phyloP scores from a whole-genome alignment of 2,113 vertebrate species.

The Oryctolagus cuniculus region DNA sequence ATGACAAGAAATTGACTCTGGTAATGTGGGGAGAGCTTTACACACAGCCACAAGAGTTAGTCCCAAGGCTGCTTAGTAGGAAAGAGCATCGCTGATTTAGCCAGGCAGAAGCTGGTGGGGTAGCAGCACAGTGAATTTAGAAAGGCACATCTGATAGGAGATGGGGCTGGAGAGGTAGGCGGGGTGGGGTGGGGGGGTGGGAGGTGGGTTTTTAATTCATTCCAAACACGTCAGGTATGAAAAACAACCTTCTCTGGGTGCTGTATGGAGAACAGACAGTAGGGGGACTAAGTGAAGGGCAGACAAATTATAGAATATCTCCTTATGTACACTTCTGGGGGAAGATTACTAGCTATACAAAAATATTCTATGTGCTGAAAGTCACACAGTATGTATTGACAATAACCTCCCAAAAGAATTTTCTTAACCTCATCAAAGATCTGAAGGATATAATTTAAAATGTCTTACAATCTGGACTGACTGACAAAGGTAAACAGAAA shows the following conservation, averaged over 20 bases:
- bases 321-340: neutral
- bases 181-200: neutral
- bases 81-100: neutral
- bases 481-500: neutral
- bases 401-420: neutral
- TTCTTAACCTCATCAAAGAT: neutral
- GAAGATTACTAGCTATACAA: neutral
- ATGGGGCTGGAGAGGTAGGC: rapidly evolving
- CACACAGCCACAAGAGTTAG: rapidly evolving
- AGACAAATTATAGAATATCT: neutral
- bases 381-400: neutral
- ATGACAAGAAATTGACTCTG: neutral
- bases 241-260: neutral
- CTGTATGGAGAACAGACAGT: neutral
- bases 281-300: neutral
- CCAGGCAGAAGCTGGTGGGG: neutral
- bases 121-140: neutral
- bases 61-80: neutral
- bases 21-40: neutral
- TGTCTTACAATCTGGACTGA: neutral
- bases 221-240: neutral
- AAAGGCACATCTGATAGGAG: neutral
- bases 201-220: no score
- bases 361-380: neutral
- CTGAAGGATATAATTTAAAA: neutral